Conservation (phyloP, 2,888 invertebrate species). For the Nineta flava region DNA sequence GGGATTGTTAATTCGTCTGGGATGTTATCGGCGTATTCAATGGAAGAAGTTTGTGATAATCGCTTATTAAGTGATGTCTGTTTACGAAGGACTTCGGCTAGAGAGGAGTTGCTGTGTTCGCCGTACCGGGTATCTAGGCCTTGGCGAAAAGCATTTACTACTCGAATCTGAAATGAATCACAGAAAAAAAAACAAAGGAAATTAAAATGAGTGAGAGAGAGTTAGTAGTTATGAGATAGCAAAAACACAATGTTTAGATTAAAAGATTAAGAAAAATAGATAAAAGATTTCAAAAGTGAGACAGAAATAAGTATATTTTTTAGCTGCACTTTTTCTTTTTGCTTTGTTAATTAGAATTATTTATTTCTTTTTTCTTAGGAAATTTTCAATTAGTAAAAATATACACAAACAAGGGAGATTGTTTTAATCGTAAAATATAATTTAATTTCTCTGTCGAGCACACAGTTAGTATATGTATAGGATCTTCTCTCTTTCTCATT, state of each 20-base stretch:
- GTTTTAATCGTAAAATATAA: no score
- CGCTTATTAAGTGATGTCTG: conserved; percentile 85
- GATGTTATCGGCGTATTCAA: conserved; percentile 81
- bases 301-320: neutral
- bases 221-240: conserved; percentile 12
- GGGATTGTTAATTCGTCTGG: conserved; percentile 78
- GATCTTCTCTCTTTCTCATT: no score
- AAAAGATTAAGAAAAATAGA: conserved; percentile 10
- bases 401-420: no score
- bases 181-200: conserved; percentile 32
- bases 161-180: conserved; percentile 82
- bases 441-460: no score
- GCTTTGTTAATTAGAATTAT: neutral
- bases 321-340: neutral
- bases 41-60: conserved; percentile 80
- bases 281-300: conserved; percentile 19
- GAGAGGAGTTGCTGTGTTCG: conserved; percentile 81
- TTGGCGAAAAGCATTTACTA: conserved; percentile 99
- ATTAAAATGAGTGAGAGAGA: conserved; percentile 21
- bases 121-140: conserved; percentile 91
- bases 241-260: conserved; percentile 11
- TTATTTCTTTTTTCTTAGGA: no score
- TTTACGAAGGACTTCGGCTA: conserved; percentile 86
- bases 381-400: no score
- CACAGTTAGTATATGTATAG: no score